Conservation (phyloP, 2,888 invertebrate species). For the Incurvaria masculella region DNA sequence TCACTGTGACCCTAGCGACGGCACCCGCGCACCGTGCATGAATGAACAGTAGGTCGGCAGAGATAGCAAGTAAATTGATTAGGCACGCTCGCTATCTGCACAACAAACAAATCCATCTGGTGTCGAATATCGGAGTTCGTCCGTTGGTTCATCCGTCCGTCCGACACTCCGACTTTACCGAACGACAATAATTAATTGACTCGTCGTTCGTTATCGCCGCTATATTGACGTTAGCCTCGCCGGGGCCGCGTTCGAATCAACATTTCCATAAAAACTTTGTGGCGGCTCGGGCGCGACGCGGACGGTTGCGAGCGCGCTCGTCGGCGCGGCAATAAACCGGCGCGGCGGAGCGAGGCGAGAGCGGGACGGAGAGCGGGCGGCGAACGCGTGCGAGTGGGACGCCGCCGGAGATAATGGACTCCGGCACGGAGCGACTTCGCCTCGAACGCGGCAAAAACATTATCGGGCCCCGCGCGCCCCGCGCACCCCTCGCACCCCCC, state of each 20-base stretch:
- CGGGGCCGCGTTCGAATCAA: conserved; percentile 55
- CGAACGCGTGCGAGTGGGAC: conserved; percentile 24
- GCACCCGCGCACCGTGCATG: too few species aligned
- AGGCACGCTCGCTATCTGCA: background rate
- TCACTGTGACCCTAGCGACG: too few species aligned
- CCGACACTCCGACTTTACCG: conserved; percentile 40
- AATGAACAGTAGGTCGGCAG: too few species aligned
- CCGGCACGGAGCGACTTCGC: background rate
- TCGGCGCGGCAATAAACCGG: conserved; percentile 56
- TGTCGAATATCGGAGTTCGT: background rate
- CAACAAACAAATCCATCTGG: background rate
- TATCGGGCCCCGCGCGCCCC: conserved; percentile 22
- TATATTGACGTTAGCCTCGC: conserved; percentile 54
- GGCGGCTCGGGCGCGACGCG: conserved; percentile 39
- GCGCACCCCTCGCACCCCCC: conserved; percentile 24
- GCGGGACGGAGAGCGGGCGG: conserved; percentile 39
- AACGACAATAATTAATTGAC: conserved; percentile 58
- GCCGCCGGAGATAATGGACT: conserved; percentile 46
- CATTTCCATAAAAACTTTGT: conserved; percentile 58
- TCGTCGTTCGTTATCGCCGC: conserved; percentile 57
- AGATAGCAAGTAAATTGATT: background rate
- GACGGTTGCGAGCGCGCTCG: conserved; percentile 52
- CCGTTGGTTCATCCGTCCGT: background rate
- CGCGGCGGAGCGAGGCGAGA: conserved; percentile 47
- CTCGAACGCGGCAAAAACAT: background rate